Base-by-base conservation (phyloP, 2,113 vertebrate species). In the Choloepus hoffmanni region DNA sequence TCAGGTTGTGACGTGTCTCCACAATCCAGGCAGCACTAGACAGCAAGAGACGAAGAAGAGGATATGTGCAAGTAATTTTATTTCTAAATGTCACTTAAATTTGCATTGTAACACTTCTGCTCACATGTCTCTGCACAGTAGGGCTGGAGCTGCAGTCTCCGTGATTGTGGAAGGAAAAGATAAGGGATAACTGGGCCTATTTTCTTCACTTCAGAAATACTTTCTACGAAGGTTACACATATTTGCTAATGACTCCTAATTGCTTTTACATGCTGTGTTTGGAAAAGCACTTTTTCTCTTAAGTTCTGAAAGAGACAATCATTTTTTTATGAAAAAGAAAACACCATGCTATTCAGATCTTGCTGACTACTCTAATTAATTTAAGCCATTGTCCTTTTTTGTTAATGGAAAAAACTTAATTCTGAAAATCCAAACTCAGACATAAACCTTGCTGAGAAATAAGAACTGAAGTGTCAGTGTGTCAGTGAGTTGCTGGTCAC, bases 401-500 rank as follows among this genome's bases (percentile, higher is more conserved):
- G 18, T 58, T 95, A 28, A 45, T 48, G 40, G 77, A 40, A 84
- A 88, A 85, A 21, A 36, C 30, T 43, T 50, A 89, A 2, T 7
- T 93, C 19, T 72, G 40, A 89, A 73, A 81, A 26, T 43, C 43
- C 36, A 76, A 72, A 85, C 1, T 58, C n/a, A 74, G 13, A 40
- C 24, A 83, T 53, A 72, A 73, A 40, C 9, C 30, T 68, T 76
- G 1, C 23, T 92, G 58, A 78, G 21, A 92, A 48, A 8, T 3
- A 90, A 67, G 40, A 95, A 76, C 4, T 50, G 9, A 76, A 63
- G 73, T 77, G 73, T 92, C 92, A 86, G 3, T 45, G 67, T 92
- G 24, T 9, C 30, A 40, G 63, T 26, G 58, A 87, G 63, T 50
- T 50, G 48, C 24, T 55, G 76, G 93, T 94, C 89, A 98, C 96